phyloP scores from a whole-genome alignment of 92 coral and sea anemone genomes.

The Palythoa grandis region DNA sequence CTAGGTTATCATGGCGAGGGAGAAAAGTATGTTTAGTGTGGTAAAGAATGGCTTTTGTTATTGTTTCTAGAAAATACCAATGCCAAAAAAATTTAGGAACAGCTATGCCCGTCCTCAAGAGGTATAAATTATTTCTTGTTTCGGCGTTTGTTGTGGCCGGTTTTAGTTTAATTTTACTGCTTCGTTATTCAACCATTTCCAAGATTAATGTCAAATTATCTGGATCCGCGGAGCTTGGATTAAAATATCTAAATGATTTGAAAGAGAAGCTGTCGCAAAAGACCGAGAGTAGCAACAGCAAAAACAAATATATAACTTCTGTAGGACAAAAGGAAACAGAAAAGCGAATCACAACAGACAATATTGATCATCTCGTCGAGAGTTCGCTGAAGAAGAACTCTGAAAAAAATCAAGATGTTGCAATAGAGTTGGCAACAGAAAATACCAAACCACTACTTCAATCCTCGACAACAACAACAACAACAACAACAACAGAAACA shows the following conservation, averaged over 20 bases:
- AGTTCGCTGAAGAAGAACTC: conserved; percentile 3
- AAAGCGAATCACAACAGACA: conserved; percentile 1
- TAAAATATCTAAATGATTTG: conserved; percentile 31
- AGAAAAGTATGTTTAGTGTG: neutral
- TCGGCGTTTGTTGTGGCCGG: conserved; percentile 13
- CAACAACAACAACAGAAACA: neutral
- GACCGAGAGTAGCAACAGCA: neutral
- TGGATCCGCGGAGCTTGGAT: conserved; percentile 39
- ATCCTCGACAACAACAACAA: neutral
- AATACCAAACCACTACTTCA: neutral
- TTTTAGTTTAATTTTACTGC: conserved; percentile 7
- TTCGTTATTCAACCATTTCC: conserved; percentile 24
- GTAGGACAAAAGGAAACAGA: neutral
- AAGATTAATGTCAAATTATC: conserved; percentile 8
- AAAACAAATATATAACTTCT: neutral
- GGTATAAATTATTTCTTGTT: conserved; percentile 17
- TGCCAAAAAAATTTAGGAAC: neutral
- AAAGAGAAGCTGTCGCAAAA: neutral
- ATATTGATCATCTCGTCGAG: neutral
- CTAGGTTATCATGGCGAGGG: neutral
- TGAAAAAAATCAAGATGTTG: conserved; percentile 4
- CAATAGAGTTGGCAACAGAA: neutral
- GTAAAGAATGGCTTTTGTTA: conserved; percentile 6
- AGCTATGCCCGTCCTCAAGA: conserved; percentile 12
- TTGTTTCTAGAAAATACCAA: neutral